Evolutionary conservation across 2,888 invertebrate genomes (phyloP).

Genomic region (Tipula unca): DNA sequence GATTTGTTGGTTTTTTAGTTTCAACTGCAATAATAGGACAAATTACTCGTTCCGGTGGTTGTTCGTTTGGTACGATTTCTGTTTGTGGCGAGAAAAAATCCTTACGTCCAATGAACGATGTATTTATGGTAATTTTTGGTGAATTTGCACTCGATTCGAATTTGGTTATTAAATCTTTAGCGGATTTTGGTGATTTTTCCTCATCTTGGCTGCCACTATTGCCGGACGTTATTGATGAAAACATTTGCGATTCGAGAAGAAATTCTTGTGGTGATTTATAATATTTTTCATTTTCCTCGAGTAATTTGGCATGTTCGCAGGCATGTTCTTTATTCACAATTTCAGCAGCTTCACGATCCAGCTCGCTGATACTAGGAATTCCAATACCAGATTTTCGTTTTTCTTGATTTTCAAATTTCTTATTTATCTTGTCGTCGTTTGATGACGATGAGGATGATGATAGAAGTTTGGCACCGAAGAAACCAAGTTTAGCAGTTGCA

Average conservation of each 20-base stretch:
- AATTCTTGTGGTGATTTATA: constrained; percentile 28
- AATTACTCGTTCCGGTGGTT: neutral
- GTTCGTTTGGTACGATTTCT: neutral
- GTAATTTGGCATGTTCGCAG: constrained; percentile 28
- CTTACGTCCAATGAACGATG: constrained; percentile 24
- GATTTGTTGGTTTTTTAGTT: neutral
- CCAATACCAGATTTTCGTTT: constrained; percentile 52
- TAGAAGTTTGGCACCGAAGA: constrained; percentile 24
- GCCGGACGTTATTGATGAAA: neutral
- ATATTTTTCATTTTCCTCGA: constrained; percentile 32
- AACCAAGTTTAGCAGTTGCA: constrained; percentile 25
- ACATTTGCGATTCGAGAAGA: constrained; percentile 23
- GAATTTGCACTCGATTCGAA: constrained; percentile 41
- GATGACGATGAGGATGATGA: constrained; percentile 25
- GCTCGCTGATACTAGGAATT: constrained; percentile 66
- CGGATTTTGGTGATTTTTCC: constrained; percentile 32
- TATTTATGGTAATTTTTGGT: constrained; percentile 24
- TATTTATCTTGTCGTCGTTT: constrained; percentile 25
- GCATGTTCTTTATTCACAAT: constrained; percentile 39
- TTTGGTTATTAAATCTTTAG: constrained; percentile 51
- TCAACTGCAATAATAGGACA: neutral
- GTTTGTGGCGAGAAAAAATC: constrained; percentile 17
- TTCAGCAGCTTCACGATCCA: constrained; percentile 69
- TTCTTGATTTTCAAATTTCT: constrained; percentile 33
- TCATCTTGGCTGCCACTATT: constrained; percentile 17